Percentiles rank a stretch among this genome's conserved stretches.
These are phyloP conservation scores for Myxocyprinus asiaticus DNA, from an alignment of 2,113 vertebrate genomes.

Conservation along the genomic window DNA sequence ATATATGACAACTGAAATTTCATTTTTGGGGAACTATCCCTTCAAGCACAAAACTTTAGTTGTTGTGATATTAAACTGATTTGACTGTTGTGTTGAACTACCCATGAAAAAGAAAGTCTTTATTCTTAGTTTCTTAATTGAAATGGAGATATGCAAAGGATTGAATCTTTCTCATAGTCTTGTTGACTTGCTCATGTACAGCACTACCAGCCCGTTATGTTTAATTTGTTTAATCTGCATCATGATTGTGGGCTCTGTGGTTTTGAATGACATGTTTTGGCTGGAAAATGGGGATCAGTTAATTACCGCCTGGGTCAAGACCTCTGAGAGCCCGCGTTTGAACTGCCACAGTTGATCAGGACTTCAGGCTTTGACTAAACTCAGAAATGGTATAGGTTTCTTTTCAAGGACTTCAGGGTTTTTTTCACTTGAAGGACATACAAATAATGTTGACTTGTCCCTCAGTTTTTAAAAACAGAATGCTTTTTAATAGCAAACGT, in stretches of 20 bases:
- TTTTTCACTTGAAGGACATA: too few species aligned
- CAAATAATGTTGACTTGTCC: too few species aligned
- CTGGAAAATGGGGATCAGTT: neutral
- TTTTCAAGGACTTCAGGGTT: neutral
- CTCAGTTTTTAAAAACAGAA: too few species aligned
- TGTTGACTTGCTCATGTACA: neutral
- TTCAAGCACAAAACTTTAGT: neutral
- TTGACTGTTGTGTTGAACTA: neutral
- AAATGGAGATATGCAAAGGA: too few species aligned
- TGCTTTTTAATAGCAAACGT: too few species aligned
- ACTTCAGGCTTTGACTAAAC: neutral
- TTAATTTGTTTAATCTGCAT: slow-evolving; percentile 14
- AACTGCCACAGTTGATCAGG: slow-evolving; percentile 5
- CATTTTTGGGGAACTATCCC: neutral
- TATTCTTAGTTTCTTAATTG: neutral
- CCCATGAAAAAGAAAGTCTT: neutral
- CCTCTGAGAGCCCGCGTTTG: neutral
- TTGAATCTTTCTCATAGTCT: neutral
- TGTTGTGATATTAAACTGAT: neutral
- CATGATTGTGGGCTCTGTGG: neutral
- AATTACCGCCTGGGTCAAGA: slow-evolving; percentile 4
- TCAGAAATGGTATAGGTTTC: slow-evolving; percentile 2
- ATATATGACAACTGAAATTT: too few species aligned
- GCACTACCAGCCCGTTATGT: slow-evolving; percentile 1
- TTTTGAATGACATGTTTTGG: slow-evolving; percentile 8